Evolutionary conservation across 2,113 vertebrate genomes (phyloP), one percentile per base, ranked within the genome.

Genomic region (Azemiops feae): DNA sequence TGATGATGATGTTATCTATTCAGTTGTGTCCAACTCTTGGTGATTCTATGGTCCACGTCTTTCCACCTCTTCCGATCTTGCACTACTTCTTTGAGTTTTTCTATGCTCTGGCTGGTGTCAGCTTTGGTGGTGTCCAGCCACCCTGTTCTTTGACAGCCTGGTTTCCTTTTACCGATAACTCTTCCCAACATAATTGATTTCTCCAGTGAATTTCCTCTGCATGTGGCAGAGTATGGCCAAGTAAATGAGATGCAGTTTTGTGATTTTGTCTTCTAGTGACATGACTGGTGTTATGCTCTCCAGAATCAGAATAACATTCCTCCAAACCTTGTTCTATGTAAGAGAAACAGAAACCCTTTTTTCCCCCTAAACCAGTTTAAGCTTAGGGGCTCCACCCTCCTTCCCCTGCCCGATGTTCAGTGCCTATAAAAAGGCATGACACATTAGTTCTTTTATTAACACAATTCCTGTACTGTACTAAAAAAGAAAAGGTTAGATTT

Each of bases 401-500:
- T 0, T 0, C 25, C 5, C 12, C 39, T 91, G 30, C 23, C 30
- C 91, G 89, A 87, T 94, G 91, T 90, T 93, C 7, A 4, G 64
- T 91, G 74, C 86, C 96, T 97, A 97, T 97, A 97, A 96, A 97
- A 97, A 97, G 96, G 92, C 95, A 89, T 96, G 96, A 96, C 96
- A 97, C 95, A 96, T 95, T 95, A 95, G 58, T 88, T 93, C 92
- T 96, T 96, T 96, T 96, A 97, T 96, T 96, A 95, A 97, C 95
- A 96, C 96, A 97, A 95, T 96, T 81, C 95, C 96, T 96, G 14
- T 22, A 94, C 96, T 93, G 95, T 92, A 93, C 95, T 95, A 94
- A 97, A 97, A 97, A 97, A 94, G 95, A 97, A 95, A 95, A 97
- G 97, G 95, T 96, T 96, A 95, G 43, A 93, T 97, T 97, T 97